Evolutionary conservation across 2,113 vertebrate species (phyloP).

Genomic region (Lonchura striata): DNA sequence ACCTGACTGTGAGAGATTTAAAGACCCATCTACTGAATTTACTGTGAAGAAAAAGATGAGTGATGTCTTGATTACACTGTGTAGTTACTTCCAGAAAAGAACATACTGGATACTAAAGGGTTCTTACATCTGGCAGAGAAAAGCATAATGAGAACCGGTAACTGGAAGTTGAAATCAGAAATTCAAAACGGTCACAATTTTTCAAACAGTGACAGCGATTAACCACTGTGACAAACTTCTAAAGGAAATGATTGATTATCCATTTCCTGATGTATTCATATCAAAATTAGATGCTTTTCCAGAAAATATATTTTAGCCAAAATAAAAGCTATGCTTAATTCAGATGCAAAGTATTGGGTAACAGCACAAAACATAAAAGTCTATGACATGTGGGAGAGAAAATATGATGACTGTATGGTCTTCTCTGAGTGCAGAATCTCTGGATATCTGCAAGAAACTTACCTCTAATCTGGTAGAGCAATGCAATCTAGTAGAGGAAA

Average conservation of each 20-base stretch:
- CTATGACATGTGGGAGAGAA: neutral
- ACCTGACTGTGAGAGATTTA: neutral
- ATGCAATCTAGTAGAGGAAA: neutral
- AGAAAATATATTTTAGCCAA: constrained; percentile 48
- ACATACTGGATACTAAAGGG: constrained; percentile 26
- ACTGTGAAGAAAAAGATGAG: neutral
- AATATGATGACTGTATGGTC: neutral
- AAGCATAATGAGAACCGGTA: constrained; percentile 62
- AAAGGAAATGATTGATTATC: constrained; percentile 58
- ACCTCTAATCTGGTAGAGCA: neutral
- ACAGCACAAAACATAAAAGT: constrained; percentile 11
- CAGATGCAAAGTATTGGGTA: constrained; percentile 50
- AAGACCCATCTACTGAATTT: neutral
- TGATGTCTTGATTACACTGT: constrained; percentile 10
- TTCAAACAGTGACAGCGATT: constrained; percentile 54
- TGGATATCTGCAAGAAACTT: neutral
- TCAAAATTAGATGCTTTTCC: constrained; percentile 57
- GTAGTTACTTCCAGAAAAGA: constrained; percentile 14
- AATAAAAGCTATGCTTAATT: constrained; percentile 54
- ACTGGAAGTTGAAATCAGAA: constrained; percentile 66
- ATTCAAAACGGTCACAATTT: constrained; percentile 63
- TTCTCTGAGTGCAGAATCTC: neutral
- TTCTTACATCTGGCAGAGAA: constrained; percentile 64
- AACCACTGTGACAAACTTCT: constrained; percentile 60
- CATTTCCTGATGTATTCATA: constrained; percentile 61